Evolutionary conservation across 2,888 invertebrate species (phyloP), one percentile per base, ranked within the genome.

Genomic region (Lycaena phlaeas): DNA sequence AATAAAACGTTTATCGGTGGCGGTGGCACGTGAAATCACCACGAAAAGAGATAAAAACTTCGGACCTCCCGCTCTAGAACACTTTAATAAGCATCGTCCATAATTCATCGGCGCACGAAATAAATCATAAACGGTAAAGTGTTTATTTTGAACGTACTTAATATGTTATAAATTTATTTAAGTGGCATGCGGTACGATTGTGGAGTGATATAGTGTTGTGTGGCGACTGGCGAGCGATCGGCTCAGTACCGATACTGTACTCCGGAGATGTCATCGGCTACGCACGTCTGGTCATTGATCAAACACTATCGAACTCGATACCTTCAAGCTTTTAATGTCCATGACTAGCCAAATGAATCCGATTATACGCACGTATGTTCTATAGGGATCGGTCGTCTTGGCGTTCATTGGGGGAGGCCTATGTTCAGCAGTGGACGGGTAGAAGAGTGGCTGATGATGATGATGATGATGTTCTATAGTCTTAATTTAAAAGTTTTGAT

Each of bases 111-210:
- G 54, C 64, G 68, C 70, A 76, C 67, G 67, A 70, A 77, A 82
- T 84, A 82, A 84, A 84, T 84, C 84, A 84, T 81, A 81, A 72
- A 71, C 71, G 60, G 73, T 70, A 74, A 78, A 78, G 75, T 82
- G 82, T 84, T 81, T 84, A 82, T 82, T 81, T 76, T 78, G 64
- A 69, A 76, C 66, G 78, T 79, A 79, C 77, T 81, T 84, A 82
- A 79, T 81, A 79, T 76, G 81, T 78, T 81, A 79, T 82, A 82
- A 84, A 84, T 82, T 79, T 79, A 78, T 81, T 79, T 78, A 81
- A 82, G 82, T 82, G 82, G 77, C 72, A 54, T 65, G 74, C 73
- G 70, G 72, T 73, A 61, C 72, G 79, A 77, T 79, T 78, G 81
- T 73, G 63, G 64, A 63, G 62, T 81, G 82, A 82, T 84, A 77